phyloP scores from a whole-genome alignment of 2,888 invertebrate genomes.

The Aproaerema taeniolella region DNA sequence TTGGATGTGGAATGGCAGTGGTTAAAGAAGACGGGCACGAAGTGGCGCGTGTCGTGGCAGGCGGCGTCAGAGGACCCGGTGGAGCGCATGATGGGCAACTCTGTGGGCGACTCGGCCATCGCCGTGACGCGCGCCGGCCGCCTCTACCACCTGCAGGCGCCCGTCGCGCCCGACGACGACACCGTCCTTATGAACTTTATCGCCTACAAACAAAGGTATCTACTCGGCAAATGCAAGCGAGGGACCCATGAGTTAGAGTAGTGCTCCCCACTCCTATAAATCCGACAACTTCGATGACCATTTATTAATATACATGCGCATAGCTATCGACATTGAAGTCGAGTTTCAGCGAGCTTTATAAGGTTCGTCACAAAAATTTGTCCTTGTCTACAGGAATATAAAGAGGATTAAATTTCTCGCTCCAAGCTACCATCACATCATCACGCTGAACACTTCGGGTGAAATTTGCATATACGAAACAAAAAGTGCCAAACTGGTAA shows the following conservation, averaged over 20 bases:
- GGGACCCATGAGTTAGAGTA: too few relatives aligned
- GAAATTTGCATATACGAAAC: conserved; percentile 51
- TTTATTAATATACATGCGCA: too few relatives aligned
- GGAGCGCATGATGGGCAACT: conserved; percentile 43
- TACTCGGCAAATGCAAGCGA: too few relatives aligned
- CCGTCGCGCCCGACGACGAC: conserved; percentile 48
- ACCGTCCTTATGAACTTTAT: conserved; percentile 37
- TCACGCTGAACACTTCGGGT: conserved; percentile 41
- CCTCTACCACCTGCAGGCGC: conserved; percentile 36
- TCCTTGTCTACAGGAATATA: conserved; percentile 55
- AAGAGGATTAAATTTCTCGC: conserved; percentile 53
- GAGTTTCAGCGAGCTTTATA: too few relatives aligned
- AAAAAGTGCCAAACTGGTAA: neutral
- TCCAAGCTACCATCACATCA: conserved; percentile 45
- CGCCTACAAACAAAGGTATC: conserved; percentile 52
- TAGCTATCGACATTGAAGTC: too few relatives aligned
- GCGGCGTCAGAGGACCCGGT: conserved; percentile 33
- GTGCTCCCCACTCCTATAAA: neutral
- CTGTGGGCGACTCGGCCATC: conserved; percentile 36
- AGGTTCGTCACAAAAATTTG: too few relatives aligned
- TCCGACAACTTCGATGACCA: neutral
- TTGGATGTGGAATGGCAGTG: conserved; percentile 42
- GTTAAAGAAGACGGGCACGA: conserved; percentile 40
- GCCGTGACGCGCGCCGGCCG: conserved; percentile 51
- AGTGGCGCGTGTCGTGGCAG: conserved; percentile 52